Evolutionary conservation across 2,113 vertebrate species (phyloP).

Genomic region (Platichthys stellatus): DNA sequence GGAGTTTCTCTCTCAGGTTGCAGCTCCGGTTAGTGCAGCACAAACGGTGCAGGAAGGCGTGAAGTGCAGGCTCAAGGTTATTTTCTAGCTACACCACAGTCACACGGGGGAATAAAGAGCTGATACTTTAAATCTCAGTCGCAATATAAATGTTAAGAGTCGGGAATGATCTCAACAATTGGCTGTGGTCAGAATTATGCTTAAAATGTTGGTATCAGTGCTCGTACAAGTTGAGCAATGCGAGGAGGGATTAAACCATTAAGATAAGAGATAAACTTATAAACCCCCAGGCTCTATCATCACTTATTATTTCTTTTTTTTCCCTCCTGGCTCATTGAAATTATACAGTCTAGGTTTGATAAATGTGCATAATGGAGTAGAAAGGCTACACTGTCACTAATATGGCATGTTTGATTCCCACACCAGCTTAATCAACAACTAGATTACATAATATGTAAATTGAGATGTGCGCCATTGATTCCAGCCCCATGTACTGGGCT

Average conservation of each 20-base stretch:
- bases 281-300: conserved; percentile 5
- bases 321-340: conserved; percentile 13
- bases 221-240: neutral
- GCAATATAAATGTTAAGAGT: conserved; percentile 4
- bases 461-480: neutral
- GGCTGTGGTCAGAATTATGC: conserved; percentile 9
- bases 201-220: conserved; percentile 14
- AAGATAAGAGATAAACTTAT: conserved; percentile 18
- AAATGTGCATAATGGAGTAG: neutral
- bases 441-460: neutral
- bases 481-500: neutral
- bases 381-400: neutral
- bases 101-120: conserved; percentile 3
- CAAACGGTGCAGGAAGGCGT: conserved; percentile 25
- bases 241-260: conserved; percentile 1
- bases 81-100: conserved; percentile 13
- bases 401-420: neutral
- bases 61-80: conserved; percentile 25
- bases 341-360: conserved; percentile 4
- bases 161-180: neutral
- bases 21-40: conserved; percentile 12
- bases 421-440: neutral
- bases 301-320: neutral
- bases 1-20: conserved; percentile 3
- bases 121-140: conserved; percentile 12